Evolutionary conservation across 2,797 vertebrate genomes (phyloP), one percentile per base, ranked within the genome.

Genomic region (Eospalax fontanierii): DNA sequence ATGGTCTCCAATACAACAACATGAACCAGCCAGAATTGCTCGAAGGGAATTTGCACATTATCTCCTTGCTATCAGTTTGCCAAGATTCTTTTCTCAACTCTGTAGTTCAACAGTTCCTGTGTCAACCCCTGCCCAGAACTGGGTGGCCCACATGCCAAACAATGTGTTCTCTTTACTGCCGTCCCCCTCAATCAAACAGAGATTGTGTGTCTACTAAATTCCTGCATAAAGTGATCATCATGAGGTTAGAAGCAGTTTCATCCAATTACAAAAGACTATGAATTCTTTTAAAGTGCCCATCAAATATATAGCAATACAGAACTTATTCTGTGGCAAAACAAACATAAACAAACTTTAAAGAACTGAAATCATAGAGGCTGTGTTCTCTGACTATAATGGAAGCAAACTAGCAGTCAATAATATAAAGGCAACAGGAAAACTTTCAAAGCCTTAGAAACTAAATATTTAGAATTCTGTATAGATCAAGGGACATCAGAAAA

Each of bases 41-140:
- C 54, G 63, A 79, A 87, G 26, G 9, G 65, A 89, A 89, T 73
- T 92, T 79, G 63, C 63, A 85, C 54, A 88, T 83, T 88, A 91
- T 88, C 71, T 89, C 71, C 63, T 92, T 95, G 54, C 43, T 80
- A 74, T 79, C 57, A 89, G 19, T 65, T 81, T 68, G 74, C 74
- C 54, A 85, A 85, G 35, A 89, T 66, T 95, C 57, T 18, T 85
- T 46, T 85, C 66, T 85, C 43, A 73, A 65, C 46, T 92, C 35
- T 59, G 40, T 57, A 68, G 70, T 83, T 93, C 43, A 89, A 85
- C 24, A 65, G 68, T 73, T 91, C 50, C 59, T 92, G 38, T 66
- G 66, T 85, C 86, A 92, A 66, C 43, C 30, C 22, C 46, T 65
- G 43, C 35, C 66, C 80, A 83, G 43, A 85, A 83, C 43, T 71